Evolutionary conservation across 2,113 vertebrate species (phyloP).

Genomic region (Guaruba guarouba): DNA sequence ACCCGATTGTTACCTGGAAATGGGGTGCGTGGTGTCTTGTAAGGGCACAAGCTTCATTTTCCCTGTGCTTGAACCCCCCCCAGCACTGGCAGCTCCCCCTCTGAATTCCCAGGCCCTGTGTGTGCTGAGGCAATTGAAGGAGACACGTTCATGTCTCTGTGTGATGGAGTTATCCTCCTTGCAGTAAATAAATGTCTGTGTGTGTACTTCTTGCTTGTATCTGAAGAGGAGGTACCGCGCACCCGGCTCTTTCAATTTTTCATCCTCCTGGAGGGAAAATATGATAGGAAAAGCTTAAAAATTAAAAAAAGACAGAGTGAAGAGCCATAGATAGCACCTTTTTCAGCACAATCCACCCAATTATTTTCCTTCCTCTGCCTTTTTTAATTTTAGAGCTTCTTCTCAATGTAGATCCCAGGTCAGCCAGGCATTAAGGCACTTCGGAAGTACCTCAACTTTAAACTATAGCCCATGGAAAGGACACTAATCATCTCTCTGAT

Average conservation of each 20-base stretch:
- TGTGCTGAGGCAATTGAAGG: background rate
- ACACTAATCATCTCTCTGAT: constrained; percentile 5
- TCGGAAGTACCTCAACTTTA: background rate
- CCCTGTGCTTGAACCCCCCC: background rate
- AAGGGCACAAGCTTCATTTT: background rate
- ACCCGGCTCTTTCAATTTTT: constrained; percentile 8
- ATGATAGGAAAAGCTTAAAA: constrained; percentile 29
- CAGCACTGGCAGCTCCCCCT: background rate
- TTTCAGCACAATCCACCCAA: constrained; percentile 12
- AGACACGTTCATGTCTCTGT: background rate
- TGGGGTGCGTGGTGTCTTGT: background rate
- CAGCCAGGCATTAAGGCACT: background rate
- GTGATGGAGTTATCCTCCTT: constrained; percentile 29
- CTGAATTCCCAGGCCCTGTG: accelerated
- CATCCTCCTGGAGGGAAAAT: constrained; percentile 34
- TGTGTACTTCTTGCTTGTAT: background rate
- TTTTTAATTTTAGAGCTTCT: constrained; percentile 19
- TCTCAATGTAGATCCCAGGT: constrained; percentile 1
- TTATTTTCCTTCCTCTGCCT: constrained; percentile 20
- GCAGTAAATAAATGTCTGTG: constrained; percentile 5
- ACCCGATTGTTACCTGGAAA: background rate
- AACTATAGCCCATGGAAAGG: background rate
- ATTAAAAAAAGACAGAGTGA: constrained; percentile 37
- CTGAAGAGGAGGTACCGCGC: background rate
- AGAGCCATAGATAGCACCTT: background rate